Percentiles rank a stretch among this genome's conserved stretches.
Evolutionary conservation across 2,888 invertebrate species (phyloP).

Genomic region (Conchocele bisecta): DNA sequence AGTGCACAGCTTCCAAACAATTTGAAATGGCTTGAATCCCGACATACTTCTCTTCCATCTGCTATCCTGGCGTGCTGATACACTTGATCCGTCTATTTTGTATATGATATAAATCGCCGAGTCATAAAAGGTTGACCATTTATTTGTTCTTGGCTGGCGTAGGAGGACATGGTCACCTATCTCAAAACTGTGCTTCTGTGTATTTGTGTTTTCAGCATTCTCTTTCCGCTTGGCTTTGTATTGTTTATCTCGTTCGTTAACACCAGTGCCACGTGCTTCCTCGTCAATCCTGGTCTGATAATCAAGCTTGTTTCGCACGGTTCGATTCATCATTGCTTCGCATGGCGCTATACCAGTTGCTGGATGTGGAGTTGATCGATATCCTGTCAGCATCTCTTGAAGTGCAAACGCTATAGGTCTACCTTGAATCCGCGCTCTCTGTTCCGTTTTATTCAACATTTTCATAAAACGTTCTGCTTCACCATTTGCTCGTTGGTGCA

Average conservation of each 20-base stretch:
- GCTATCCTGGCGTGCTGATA: constrained; percentile 22
- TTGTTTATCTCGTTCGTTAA: not conserved
- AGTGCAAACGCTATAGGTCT: not conserved
- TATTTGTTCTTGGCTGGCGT: constrained; percentile 17
- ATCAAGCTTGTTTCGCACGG: not conserved
- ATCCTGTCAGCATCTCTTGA: not conserved
- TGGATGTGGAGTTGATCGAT: constrained; percentile 1
- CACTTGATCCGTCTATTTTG: constrained; percentile 24
- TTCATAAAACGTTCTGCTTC: constrained; percentile 11
- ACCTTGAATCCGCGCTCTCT: constrained; percentile 1
- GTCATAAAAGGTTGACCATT: constrained; percentile 39
- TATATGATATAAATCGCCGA: constrained; percentile 21
- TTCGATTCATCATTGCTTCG: not conserved
- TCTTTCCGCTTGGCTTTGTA: constrained; percentile 1
- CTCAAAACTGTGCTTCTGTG: constrained; percentile 13
- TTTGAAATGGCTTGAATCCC: constrained; percentile 7
- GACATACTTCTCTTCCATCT: constrained; percentile 8
- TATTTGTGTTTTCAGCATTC: not conserved
- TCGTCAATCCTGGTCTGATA: no score
- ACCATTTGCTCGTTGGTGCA: not conserved
- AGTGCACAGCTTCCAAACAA: no score
- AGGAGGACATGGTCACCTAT: constrained; percentile 31
- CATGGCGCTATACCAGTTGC: constrained; percentile 1
- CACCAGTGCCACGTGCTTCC: not conserved
- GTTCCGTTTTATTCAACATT: not conserved